phyloP scores from a whole-genome alignment of 2,113 vertebrate species.

The Cryptomyrus ogoouensis region DNA sequence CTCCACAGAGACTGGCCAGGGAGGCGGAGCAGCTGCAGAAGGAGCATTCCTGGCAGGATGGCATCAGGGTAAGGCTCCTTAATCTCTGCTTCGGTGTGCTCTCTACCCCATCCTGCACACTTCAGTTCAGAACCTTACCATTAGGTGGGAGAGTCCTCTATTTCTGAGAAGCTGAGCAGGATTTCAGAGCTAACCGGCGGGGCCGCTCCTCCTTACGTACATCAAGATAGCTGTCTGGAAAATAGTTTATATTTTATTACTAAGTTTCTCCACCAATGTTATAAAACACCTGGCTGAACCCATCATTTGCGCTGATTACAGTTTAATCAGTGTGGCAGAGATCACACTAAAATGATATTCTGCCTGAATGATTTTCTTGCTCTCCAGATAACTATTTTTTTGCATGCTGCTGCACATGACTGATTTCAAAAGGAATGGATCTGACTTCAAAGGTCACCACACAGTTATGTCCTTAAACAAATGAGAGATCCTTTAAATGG shows the following conservation, averaged over 20 bases:
- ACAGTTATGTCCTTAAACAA: neutral
- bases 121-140: neutral
- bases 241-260: conserved; percentile 11
- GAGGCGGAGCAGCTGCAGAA: conserved; percentile 90
- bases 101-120: conserved; percentile 9
- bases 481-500: neutral
- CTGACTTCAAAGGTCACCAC: conserved; percentile 17
- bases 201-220: neutral
- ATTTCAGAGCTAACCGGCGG: neutral
- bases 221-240: neutral
- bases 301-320: neutral
- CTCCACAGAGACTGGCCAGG: conserved; percentile 74
- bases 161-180: neutral
- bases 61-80: conserved; percentile 77
- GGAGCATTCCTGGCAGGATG: conserved; percentile 86
- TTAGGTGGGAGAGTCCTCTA: neutral
- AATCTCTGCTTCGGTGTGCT: conserved; percentile 12
- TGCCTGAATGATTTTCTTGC: conserved; percentile 14
- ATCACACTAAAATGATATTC: conserved; percentile 14
- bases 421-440: conserved; percentile 8
- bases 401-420: conserved; percentile 13
- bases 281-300: conserved; percentile 8
- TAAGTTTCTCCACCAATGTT: conserved; percentile 9
- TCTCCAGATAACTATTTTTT: conserved; percentile 17
- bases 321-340: conserved; percentile 10